phyloP scores from a whole-genome alignment of 2,888 invertebrate species.

The Iselma pallidipennis region DNA sequence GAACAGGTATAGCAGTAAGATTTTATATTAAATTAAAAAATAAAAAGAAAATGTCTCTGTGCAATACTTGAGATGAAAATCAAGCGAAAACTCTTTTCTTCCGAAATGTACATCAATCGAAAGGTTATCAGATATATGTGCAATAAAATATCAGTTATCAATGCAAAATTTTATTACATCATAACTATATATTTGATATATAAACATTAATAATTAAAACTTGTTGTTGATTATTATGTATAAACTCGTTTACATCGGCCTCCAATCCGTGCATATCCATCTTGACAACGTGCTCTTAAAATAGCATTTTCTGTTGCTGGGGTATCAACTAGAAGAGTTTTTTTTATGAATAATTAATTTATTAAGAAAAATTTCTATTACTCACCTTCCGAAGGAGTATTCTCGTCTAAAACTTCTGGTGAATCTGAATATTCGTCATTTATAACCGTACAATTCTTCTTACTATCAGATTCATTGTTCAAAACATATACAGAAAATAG shows the following conservation, averaged over 20 bases:
- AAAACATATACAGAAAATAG: background rate
- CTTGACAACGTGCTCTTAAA: background rate
- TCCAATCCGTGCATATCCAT: background rate
- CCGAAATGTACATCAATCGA: too few species aligned
- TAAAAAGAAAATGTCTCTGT: too few species aligned
- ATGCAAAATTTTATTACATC: too few species aligned
- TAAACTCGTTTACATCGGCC: background rate
- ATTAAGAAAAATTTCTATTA: too few species aligned
- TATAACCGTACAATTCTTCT: background rate
- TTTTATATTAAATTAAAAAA: too few species aligned
- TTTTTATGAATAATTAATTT: too few species aligned
- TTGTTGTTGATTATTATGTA: background rate
- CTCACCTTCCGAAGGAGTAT: background rate
- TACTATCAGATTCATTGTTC: background rate
- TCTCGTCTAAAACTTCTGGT: background rate
- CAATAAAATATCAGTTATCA: too few species aligned
- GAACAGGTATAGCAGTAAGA: too few species aligned
- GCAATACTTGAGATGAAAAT: too few species aligned
- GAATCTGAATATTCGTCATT: background rate
- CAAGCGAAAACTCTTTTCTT: too few species aligned
- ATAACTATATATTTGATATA: too few species aligned
- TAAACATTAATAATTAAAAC: background rate
- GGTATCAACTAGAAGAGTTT: background rate
- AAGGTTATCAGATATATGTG: too few species aligned
- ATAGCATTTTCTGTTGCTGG: background rate